A percentile compares a stretch with the other conserved stretches of the same genome.
phyloP scores from a whole-genome alignment of 1,140 invertebrate species.

The Lordiphosa clarofinis region DNA sequence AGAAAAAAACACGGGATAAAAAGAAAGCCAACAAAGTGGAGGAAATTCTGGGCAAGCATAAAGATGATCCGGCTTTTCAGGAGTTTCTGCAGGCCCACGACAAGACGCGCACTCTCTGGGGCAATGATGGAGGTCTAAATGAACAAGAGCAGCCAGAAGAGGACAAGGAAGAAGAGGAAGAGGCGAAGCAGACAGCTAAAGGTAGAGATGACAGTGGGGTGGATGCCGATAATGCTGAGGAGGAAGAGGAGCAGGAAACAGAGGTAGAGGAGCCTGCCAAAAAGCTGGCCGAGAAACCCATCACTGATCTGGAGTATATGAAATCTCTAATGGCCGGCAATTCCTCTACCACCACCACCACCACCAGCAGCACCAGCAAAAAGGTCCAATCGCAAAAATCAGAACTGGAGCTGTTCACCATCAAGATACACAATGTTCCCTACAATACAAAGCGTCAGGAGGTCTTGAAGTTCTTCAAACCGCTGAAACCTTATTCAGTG shows the following conservation, averaged over 20 bases:
- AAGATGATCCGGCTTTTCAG: conserved; percentile 92
- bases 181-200: conserved; percentile 2
- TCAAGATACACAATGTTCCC: conserved; percentile 77
- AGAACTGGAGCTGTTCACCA: conserved; percentile 82
- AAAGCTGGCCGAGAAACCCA: conserved; percentile 84
- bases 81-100: conserved; percentile 92
- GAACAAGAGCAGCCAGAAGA: conserved; percentile 69
- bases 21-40: conserved; percentile 80
- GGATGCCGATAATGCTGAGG: conserved; percentile 57
- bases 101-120: conserved; percentile 84
- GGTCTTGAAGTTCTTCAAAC: conserved; percentile 87
- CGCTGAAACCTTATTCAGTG: conserved; percentile 88
- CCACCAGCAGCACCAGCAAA: conserved; percentile 14
- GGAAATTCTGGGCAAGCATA: conserved; percentile 86
- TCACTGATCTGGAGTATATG: conserved; percentile 89
- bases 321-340: conserved; percentile 81
- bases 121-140: conserved; percentile 83
- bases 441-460: conserved; percentile 75
- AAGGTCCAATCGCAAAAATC: conserved; percentile 39
- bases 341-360: too few relatives aligned
- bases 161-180: conserved; percentile 71
- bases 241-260: conserved; percentile 52
- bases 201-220: conserved; percentile 33
- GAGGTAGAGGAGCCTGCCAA: conserved; percentile 50
- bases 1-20: conserved; percentile 72